Conservation (phyloP, 1,140 invertebrate genomes). For the Orius laevigatus region DNA sequence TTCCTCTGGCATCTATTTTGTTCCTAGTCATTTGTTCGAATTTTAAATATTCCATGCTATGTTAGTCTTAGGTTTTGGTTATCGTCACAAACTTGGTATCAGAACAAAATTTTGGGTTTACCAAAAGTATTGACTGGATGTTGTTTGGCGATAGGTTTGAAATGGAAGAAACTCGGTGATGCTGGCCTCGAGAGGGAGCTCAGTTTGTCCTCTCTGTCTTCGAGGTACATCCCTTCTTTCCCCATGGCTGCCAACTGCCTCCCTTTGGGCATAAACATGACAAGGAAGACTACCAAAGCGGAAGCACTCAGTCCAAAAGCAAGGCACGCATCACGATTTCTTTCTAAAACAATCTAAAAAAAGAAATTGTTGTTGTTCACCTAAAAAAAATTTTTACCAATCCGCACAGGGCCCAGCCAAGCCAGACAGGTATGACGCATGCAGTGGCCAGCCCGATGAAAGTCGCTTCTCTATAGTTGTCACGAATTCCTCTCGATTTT, state of each 20-base stretch:
- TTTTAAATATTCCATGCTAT: too few species aligned
- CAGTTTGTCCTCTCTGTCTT: slow-evolving; percentile 57
- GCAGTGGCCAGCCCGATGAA: slow-evolving; percentile 78
- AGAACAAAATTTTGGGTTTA: too few species aligned
- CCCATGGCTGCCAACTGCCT: slow-evolving; percentile 80
- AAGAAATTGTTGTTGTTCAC: neutral
- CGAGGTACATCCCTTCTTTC: slow-evolving; percentile 57
- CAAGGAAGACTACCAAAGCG: slow-evolving; percentile 64
- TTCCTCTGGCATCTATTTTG: too few species aligned
- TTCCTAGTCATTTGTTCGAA: too few species aligned
- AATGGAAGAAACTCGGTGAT: slow-evolving; percentile 79
- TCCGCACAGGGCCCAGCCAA: slow-evolving; percentile 48
- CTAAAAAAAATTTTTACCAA: slow-evolving; percentile 13
- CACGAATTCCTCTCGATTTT: slow-evolving; percentile 69
- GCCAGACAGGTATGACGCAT: slow-evolving; percentile 68
- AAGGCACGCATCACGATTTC: slow-evolving; percentile 68
- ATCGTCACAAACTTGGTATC: too few species aligned
- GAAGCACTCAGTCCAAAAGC: slow-evolving; percentile 73
- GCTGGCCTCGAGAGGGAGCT: slow-evolving; percentile 58
- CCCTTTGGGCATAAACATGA: slow-evolving; percentile 89
- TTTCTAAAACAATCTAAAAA: slow-evolving; percentile 41
- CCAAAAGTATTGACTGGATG: slow-evolving; percentile 19
- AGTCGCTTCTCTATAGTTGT: slow-evolving; percentile 78
- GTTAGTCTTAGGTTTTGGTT: too few species aligned
- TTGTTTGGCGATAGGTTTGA: slow-evolving; percentile 59